Evolutionary conservation across 2,113 vertebrate species (phyloP), one percentile per base, ranked within the genome.

Genomic region (Laticauda laticaudata): DNA sequence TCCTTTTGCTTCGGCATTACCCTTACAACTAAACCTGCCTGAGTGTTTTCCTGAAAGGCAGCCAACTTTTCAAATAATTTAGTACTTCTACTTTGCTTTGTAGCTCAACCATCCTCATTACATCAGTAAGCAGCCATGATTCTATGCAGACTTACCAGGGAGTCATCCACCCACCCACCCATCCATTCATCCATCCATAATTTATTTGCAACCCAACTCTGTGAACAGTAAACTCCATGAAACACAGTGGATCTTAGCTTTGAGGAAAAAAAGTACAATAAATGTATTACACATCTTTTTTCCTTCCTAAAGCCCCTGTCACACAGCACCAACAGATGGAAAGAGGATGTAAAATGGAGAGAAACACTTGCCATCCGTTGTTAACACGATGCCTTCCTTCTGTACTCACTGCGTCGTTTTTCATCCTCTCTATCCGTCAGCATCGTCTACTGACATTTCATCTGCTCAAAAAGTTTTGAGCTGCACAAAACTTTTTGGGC

Each of bases 1-100:
- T 96, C 94, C 87, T 93, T 95, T 93, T 95, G 81, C 95, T 94
- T 95, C 45, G 90, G 92, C 0, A 0, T 90, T 4, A 0, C 69
- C 90, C 91, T 54, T 92, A 92, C 90, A 96, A 95, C 69, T 88
- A 92, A 92, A 85, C 43, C n/a, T 95, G 91, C 88, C 95, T 57
- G 51, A 95, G 95, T 64, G 94, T 93, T 94, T 93, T 94, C 87
- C 91, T 94, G 85, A 94, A 95, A 95, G 43, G 48, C 5, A 81
- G 93, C 88, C 48, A 96, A 23, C 45, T 93, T 91, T 93, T 95
- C 89, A 95, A 88, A 55, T 96, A 61, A 86, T 92, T 96, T 93
- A 29, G 81, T 0, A 0, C 93, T 1, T 89, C 21, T 14, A 39
- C 24, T 75, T 23, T 90, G 48, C 20, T 75, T 75, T 75, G 11